These are phyloP conservation scores for Cerceris ruficornis DNA, from an alignment of 2,888 invertebrate genomes.

Conservation along the genomic window DNA sequence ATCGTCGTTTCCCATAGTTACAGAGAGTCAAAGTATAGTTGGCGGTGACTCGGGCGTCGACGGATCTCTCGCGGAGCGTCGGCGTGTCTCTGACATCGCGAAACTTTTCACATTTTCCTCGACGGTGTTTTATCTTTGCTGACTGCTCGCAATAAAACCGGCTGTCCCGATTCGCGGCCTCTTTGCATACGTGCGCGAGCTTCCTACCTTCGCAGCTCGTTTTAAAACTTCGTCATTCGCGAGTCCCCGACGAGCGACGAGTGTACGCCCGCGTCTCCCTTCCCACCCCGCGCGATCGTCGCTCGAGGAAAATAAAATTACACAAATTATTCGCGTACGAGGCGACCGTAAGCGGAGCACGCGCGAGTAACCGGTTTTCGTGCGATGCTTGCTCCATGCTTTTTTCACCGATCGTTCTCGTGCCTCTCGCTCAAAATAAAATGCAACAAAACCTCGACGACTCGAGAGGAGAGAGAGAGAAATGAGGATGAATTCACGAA, in stretches of 20 bases:
- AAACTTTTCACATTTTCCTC: conserved; percentile 65
- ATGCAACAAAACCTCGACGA: too few species aligned
- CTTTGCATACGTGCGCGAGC: conserved; percentile 8
- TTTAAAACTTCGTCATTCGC: conserved; percentile 29
- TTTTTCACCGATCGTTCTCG: too few species aligned
- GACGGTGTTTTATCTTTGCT: conserved; percentile 51
- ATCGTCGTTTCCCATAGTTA: conserved; percentile 30
- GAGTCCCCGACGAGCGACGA: conserved; percentile 1
- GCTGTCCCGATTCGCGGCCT: conserved; percentile 37
- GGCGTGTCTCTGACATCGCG: conserved; percentile 26
- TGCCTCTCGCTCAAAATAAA: too few species aligned
- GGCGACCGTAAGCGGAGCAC: background rate
- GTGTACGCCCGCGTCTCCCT: background rate
- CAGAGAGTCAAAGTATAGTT: conserved; percentile 11
- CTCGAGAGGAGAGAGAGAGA: too few species aligned
- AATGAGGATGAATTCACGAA: too few species aligned
- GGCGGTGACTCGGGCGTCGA: conserved; percentile 23
- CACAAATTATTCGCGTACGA: background rate
- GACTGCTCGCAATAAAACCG: conserved; percentile 56
- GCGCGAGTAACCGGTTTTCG: background rate
- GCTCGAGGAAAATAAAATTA: conserved; percentile 1
- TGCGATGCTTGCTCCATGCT: background rate
- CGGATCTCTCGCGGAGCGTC: conserved; percentile 8
- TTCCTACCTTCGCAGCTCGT: conserved; percentile 2
- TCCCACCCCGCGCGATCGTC: background rate